Evolutionary conservation across 2,888 invertebrate genomes (phyloP), one percentile per base, ranked within the genome.

Genomic region (Mythimna vitellina): DNA sequence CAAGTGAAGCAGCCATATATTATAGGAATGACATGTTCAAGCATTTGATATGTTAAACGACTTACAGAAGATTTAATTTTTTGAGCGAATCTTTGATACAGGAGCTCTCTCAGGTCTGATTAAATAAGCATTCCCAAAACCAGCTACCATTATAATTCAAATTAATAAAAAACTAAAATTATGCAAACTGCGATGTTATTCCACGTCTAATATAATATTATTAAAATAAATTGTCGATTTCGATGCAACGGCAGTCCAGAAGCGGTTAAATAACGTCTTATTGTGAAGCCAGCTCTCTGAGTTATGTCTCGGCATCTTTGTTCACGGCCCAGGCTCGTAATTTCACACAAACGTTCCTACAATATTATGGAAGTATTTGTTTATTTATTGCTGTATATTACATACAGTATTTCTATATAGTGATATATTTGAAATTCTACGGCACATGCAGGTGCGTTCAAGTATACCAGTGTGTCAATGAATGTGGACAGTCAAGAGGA

Each of bases 321-420:
- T 80, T 75, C 76, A 61, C 74, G 70, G 62, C 46, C 51, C 60
- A 65, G 53, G 57, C 75, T 77, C 83, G 76, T 84, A 82, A 86
- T 86, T 88, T 84, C 88, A 85, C 82, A 70, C 85, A 78, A 86
- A 84, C 84, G 79, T 72, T 76, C 17, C 46, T 46, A 17, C 76
- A 81, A 77, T 86, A 83, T 73, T 79, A 75, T 79, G 76, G 66
- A 75, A 73, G 76, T 88, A 87, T 89, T 89, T 88, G 88, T 89
- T 84, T 88, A 88, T 90, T 88, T 89, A 88, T 88, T 85, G 81
- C 81, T 25, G 61, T 49, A 14, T 63, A 61, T 56, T 76, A 63
- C 22, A 61, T 17, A 61, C 66, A 60, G 66, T 64, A 73, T 77
- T 82, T 85, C 79, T 79, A 78, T 80, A 78, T 82, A 84, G 79